These are phyloP conservation scores for Tiliacea citrago DNA, from an alignment of 2,888 invertebrate genomes.

Conservation along the genomic window DNA sequence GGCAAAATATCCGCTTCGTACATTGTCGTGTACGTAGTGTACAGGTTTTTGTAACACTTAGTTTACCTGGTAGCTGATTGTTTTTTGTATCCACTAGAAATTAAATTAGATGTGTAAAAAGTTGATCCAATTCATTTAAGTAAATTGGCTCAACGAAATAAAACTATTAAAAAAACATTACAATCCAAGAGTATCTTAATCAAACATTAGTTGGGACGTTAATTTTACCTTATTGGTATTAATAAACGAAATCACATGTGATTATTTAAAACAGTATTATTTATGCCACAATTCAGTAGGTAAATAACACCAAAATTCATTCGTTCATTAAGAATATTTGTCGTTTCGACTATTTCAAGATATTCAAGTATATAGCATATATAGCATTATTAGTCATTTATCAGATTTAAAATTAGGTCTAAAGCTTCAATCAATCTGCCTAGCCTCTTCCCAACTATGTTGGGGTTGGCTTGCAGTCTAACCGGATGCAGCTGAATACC, in stretches of 20 bases:
- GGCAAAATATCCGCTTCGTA: conserved; percentile 86
- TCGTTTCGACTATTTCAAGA: neutral
- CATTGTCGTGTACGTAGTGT: conserved; percentile 18
- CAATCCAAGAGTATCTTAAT: no score
- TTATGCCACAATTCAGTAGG: no score
- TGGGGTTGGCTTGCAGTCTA: no score
- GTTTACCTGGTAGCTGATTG: neutral
- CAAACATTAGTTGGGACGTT: neutral
- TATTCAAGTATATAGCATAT: no score
- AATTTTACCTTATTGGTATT: neutral
- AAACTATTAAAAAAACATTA: neutral
- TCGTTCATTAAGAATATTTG: neutral
- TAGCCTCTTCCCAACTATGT: no score
- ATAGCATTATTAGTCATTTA: no score
- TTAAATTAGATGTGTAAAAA: no score
- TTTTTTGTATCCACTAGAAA: neutral
- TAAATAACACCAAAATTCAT: neutral
- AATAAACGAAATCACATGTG: no score
- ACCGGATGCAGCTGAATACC: no score
- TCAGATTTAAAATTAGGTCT: no score
- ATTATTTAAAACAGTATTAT: neutral
- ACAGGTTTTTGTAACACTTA: neutral
- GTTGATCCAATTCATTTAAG: neutral
- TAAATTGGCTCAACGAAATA: neutral
- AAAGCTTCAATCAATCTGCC: no score